phyloP scores from a whole-genome alignment of 2,113 vertebrate genomes.

The Vulpes vulpes region DNA sequence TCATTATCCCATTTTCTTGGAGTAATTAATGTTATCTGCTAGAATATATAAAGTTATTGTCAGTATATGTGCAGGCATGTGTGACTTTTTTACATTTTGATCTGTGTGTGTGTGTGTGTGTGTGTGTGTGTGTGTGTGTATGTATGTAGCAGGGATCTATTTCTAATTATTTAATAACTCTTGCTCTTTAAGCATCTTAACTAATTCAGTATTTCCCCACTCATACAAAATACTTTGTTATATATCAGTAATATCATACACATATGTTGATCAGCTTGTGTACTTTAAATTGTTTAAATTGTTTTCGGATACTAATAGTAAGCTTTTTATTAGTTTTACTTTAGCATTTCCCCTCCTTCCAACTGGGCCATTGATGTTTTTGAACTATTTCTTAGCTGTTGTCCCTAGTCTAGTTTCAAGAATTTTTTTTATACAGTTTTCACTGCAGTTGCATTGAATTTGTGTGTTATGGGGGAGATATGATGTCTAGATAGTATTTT shows the following conservation, averaged over 20 bases:
- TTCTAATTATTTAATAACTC: neutral
- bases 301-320: neutral
- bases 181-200: neutral
- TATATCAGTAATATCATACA: neutral
- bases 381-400: neutral
- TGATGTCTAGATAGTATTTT: neutral
- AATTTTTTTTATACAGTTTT: neutral
- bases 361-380: neutral
- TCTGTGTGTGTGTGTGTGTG: neutral
- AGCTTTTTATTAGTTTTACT: neutral
- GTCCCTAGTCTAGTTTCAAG: neutral
- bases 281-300: neutral
- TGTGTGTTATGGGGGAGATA: neutral
- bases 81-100: constrained; percentile 7
- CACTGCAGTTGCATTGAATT: neutral
- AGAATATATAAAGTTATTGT: neutral
- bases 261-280: neutral
- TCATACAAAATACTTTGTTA: neutral
- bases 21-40: neutral
- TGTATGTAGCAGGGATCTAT: neutral
- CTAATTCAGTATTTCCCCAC: neutral
- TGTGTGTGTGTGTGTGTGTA: neutral
- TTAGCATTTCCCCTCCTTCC: neutral
- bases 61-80: neutral
- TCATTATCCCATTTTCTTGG: neutral